Evolutionary conservation across 2,888 invertebrate genomes (phyloP).

Genomic region (Alviniconcha strummeri): DNA sequence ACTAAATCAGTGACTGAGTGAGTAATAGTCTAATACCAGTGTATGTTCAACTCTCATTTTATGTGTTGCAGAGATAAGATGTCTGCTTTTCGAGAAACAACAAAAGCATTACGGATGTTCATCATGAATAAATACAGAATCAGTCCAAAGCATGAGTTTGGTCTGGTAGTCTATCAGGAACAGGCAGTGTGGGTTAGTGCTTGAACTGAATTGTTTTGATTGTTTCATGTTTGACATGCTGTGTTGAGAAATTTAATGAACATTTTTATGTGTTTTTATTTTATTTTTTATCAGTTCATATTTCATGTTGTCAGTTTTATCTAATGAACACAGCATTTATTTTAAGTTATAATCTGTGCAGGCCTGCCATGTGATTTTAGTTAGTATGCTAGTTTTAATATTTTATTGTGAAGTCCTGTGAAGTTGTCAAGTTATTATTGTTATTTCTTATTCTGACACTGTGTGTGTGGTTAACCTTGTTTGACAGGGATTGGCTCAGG

Average conservation of each 20-base stretch:
- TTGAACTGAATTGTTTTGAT: not conserved
- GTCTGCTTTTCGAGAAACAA: constrained; percentile 60
- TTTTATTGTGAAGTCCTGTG: no score
- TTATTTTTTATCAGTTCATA: not conserved
- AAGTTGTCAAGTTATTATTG: no score
- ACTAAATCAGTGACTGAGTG: no score
- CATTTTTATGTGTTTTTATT: not conserved
- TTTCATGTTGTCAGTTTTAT: not conserved
- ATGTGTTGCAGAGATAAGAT: constrained; percentile 59
- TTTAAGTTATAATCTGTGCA: no score
- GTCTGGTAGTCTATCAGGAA: constrained; percentile 63
- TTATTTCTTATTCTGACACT: no score
- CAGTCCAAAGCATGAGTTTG: constrained; percentile 66
- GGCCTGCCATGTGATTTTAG: not conserved
- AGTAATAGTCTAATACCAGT: no score
- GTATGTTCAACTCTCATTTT: no score
- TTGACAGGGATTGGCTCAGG: no score
- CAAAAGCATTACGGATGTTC: constrained; percentile 65
- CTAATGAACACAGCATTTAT: not conserved
- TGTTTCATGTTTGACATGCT: not conserved
- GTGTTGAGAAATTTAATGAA: no score
- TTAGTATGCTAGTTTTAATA: no score
- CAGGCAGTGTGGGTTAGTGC: constrained; percentile 62
- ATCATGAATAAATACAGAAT: constrained; percentile 63
- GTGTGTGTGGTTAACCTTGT: no score